Evolutionary conservation across 1,140 invertebrate genomes (phyloP), one percentile per base, ranked within the genome.

Genomic region (Drosophila asahinai): DNA sequence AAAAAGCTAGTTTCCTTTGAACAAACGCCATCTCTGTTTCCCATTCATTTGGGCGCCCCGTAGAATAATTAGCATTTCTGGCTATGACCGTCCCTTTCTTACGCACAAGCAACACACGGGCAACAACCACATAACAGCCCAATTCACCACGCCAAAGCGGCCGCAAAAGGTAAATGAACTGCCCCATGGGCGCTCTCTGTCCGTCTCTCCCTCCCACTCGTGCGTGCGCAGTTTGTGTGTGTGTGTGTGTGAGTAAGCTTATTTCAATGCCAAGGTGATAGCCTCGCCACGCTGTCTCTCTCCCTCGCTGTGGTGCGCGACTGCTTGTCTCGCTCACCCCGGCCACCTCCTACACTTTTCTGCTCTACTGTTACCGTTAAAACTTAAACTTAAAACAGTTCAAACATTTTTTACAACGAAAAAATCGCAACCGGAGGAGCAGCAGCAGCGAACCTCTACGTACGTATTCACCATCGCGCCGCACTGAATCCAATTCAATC

Each of bases 321-420:
- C 27, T 38, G 25, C 25, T 66, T 33, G 58, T 49, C 57, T 51
- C 70, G 17, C 36, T 57, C 57, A 40, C 25, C 25, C 75, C 7
- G 30, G 42, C 64, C 30, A 43, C 89, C 40, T 80, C 42, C 89
- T 91, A 45, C 3, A 38, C 43, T 65, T 72, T 89, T 68, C 90
- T 92, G 91, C 76, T 74, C 77, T 64, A 80, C 91, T 92, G 86
- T 92, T 92, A 92, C 80, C 83, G 83, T 86, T 84, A 92, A 92
- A 92, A 92, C 90, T 92, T 86, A 92, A 92, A 92, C 91, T 92
- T 91, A 92, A 90, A 92, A 92, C 91, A 92, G 91, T 91, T 92
- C 91, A 92, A 92, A 92, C 91, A 91, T 89, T 92, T 92, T 91
- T 92, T 92, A 89, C 86, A 91, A 90, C 82, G 86, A 79, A 70